Evolutionary conservation across 92 coral and sea anemone genomes (phyloP), one percentile per base, ranked within the genome.

Genomic region (Actinostola sp.): DNA sequence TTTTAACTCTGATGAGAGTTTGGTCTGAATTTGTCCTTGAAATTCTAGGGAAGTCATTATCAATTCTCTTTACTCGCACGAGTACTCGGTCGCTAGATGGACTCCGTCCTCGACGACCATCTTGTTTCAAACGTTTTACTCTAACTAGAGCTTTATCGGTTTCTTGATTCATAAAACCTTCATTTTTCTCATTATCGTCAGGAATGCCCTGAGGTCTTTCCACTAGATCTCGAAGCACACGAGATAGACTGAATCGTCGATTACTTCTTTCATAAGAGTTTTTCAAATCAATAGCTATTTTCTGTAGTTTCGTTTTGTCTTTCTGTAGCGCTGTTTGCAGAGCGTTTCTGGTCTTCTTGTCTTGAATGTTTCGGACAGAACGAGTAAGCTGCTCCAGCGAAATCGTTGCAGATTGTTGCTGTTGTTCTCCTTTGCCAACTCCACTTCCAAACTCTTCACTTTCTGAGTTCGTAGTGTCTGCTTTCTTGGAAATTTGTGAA

Each of bases 1-100:
- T 61, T 60, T 89, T 84, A 21, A 86, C 88, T 67, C 83, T 78
- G 15, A 77, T 50, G 14, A 89, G 87, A 20, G 42, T 81, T 26
- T 43, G 76, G 19, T 78, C 88, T 13, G 77, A 7, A 28, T 48
- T 34, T 15, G 38, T 23, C 3, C 9, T 4, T 13, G 17, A 3
- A 27, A 4, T 16, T 16, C 41, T 17, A 7, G 35, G 24, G 2
- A 15, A 8, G 3, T 59, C 70, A 0, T 14, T 41, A 27, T 73
- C 79, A 16, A 48, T 32, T 64, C 81, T 48, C 44, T 75, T 75
- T 0, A 64, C 72, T n/a, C 81, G 17, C 4, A 75, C 36, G 15
- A 75, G 49, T 16, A 58, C 31, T 3, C 38, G 23, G 9, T 75
- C 72, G 13, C 70, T 73, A 15, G 1, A 63, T 28, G 30, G 38